phyloP scores from a whole-genome alignment of 1,140 invertebrate genomes.

The Ceratoteleas bidentatus region DNA sequence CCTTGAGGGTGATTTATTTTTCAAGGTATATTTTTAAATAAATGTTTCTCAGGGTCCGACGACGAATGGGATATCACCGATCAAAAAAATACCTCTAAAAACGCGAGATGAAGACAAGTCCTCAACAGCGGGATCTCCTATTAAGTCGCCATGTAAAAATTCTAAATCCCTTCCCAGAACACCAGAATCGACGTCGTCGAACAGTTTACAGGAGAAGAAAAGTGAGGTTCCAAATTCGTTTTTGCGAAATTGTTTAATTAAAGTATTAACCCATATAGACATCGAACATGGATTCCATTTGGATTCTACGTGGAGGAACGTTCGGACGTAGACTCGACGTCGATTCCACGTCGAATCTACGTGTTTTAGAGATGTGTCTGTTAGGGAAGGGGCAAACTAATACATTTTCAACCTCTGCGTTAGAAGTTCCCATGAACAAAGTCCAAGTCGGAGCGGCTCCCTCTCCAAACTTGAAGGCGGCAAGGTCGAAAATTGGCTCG shows the following conservation, averaged over 20 bases:
- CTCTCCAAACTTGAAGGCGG: slow-evolving; percentile 94
- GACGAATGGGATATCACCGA: slow-evolving; percentile 86
- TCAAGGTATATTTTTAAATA: slow-evolving; percentile 29
- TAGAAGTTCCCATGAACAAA: slow-evolving; percentile 95
- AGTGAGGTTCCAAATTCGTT: slow-evolving; percentile 83
- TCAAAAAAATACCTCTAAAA: slow-evolving; percentile 83
- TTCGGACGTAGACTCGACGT: no score
- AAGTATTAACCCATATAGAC: no score
- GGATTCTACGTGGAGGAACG: no score
- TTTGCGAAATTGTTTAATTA: no score
- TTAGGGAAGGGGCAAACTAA: no score
- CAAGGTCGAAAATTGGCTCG: slow-evolving; percentile 96
- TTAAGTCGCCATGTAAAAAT: slow-evolving; percentile 85
- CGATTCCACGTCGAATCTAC: no score
- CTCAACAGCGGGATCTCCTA: slow-evolving; percentile 79
- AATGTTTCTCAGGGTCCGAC: slow-evolving; percentile 74
- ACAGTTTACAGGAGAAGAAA: slow-evolving; percentile 86
- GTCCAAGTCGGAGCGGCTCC: slow-evolving; percentile 94
- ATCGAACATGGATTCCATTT: no score
- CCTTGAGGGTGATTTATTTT: no score
- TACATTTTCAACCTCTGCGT: no score
- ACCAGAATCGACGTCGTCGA: slow-evolving; percentile 83
- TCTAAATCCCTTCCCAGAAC: slow-evolving; percentile 84
- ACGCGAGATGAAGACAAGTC: slow-evolving; percentile 80
- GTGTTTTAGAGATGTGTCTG: no score